Percentiles rank a stretch among this genome's conserved stretches.
Conservation (phyloP, 2,888 invertebrate genomes). For the Erynnis tages region DNA sequence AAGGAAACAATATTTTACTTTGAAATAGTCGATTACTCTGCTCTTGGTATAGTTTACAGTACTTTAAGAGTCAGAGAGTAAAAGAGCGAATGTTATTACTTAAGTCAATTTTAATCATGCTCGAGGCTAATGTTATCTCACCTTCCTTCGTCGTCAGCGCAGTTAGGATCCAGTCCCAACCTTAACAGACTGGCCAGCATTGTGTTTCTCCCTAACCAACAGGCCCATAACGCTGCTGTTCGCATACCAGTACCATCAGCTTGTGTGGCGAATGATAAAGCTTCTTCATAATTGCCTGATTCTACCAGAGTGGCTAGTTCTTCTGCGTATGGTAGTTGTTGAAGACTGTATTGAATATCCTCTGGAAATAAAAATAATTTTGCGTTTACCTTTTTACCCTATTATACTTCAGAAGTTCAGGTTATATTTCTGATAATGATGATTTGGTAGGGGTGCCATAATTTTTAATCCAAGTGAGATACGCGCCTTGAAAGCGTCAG, state of each 20-base stretch:
- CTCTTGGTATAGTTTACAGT: too few species aligned
- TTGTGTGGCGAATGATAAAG: constrained; percentile 54
- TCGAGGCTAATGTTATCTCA: constrained; percentile 42
- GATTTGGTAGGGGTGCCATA: too few species aligned
- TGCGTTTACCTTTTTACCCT: not conserved
- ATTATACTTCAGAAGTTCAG: too few species aligned
- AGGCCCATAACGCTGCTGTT: constrained; percentile 82
- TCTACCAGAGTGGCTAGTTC: constrained; percentile 63
- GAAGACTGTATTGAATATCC: constrained; percentile 59
- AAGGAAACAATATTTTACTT: too few species aligned
- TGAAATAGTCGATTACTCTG: too few species aligned
- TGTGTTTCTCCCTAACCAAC: constrained; percentile 82
- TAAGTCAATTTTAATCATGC: too few species aligned
- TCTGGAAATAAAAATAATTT: constrained; percentile 46
- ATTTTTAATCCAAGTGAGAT: too few species aligned
- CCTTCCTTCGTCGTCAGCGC: constrained; percentile 85
- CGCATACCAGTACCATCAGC: constrained; percentile 56
- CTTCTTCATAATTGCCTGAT: constrained; percentile 66
- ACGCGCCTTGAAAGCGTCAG: too few species aligned
- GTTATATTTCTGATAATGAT: too few species aligned
- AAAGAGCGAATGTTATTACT: too few species aligned
- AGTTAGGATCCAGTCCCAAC: constrained; percentile 83
- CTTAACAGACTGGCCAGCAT: constrained; percentile 77
- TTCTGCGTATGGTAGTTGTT: constrained; percentile 71
- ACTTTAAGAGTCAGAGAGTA: too few species aligned